phyloP scores from a whole-genome alignment of 2,797 vertebrate genomes.

The Syndactyla subalaris region DNA sequence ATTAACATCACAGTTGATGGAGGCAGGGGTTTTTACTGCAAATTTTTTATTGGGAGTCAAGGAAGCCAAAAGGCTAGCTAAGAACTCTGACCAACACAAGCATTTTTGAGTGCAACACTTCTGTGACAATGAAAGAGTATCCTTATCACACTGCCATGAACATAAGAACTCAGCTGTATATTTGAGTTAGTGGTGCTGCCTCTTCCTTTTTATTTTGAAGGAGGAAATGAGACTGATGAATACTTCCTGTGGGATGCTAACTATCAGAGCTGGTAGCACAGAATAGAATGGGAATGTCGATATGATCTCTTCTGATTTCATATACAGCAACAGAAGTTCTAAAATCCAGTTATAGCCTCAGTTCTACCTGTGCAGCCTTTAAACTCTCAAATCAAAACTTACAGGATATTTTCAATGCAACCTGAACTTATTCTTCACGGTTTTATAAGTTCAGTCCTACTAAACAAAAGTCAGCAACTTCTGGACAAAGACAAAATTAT shows the following conservation, averaged over 20 bases:
- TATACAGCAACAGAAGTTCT: background rate
- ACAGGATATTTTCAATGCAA: background rate
- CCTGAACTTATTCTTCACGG: background rate
- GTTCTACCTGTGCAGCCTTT: background rate
- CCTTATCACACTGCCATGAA: background rate
- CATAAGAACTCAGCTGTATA: background rate
- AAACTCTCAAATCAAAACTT: background rate
- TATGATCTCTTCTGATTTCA: background rate
- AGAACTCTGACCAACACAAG: background rate
- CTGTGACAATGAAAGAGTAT: background rate
- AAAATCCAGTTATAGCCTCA: background rate
- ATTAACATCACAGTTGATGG: rapidly evolving
- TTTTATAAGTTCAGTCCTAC: background rate
- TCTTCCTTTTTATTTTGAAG: background rate
- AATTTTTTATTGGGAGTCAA: background rate
- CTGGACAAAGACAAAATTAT: background rate
- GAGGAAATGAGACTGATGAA: background rate
- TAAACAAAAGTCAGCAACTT: background rate
- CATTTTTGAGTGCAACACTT: background rate
- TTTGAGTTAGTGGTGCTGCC: background rate
- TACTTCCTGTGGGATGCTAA: background rate
- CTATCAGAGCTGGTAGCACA: background rate
- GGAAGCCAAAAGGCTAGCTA: background rate
- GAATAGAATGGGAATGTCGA: background rate
- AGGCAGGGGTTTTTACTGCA: background rate